Percentiles rank a stretch among this genome's conserved stretches.
phyloP scores from a whole-genome alignment of 2,888 invertebrate species.

The Diplazon laetatorius region DNA sequence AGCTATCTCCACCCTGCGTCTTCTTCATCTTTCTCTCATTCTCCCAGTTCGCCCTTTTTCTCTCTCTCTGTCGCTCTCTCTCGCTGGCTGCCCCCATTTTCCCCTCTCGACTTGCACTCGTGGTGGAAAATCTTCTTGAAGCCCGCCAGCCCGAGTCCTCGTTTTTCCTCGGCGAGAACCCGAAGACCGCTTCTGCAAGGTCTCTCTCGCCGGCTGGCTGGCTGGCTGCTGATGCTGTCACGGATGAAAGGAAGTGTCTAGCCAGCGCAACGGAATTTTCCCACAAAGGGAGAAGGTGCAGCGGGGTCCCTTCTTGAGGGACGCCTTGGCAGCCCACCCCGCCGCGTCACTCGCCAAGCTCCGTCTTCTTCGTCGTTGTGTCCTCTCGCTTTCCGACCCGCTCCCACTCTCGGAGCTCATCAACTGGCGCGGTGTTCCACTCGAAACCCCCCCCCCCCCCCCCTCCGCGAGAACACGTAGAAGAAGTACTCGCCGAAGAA shows the following conservation, averaged over 20 bases:
- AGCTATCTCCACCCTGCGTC: conserved; percentile 17
- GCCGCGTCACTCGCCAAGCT: conserved; percentile 62
- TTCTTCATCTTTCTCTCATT: conserved; percentile 42
- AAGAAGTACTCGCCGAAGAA: conserved; percentile 9
- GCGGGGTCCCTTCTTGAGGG: conserved; percentile 73
- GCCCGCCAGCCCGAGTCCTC: conserved; percentile 29
- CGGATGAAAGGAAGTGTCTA: conserved; percentile 80
- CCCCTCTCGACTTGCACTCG: conserved; percentile 46
- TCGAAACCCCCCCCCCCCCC: conserved; percentile 48
- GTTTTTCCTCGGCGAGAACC: conserved; percentile 68
- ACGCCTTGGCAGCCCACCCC: conserved; percentile 70
- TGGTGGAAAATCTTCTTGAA: conserved; percentile 60
- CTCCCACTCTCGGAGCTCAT: conserved; percentile 60
- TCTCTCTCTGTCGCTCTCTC: too few relatives aligned
- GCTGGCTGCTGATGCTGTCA: conserved; percentile 68
- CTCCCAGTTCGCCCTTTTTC: conserved; percentile 29
- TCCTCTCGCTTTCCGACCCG: conserved; percentile 52
- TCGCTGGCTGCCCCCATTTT: too few relatives aligned
- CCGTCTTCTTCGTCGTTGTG: conserved; percentile 58
- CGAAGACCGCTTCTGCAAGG: conserved; percentile 55
- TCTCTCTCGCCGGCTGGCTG: conserved; percentile 65
- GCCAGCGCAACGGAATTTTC: conserved; percentile 78
- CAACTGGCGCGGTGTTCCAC: conserved; percentile 58
- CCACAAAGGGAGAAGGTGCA: conserved; percentile 75
- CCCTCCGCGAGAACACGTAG: background rate